Evolutionary conservation across 64 coral and sea anemone species (phyloP).

Genomic region (Montipora cactus): DNA sequence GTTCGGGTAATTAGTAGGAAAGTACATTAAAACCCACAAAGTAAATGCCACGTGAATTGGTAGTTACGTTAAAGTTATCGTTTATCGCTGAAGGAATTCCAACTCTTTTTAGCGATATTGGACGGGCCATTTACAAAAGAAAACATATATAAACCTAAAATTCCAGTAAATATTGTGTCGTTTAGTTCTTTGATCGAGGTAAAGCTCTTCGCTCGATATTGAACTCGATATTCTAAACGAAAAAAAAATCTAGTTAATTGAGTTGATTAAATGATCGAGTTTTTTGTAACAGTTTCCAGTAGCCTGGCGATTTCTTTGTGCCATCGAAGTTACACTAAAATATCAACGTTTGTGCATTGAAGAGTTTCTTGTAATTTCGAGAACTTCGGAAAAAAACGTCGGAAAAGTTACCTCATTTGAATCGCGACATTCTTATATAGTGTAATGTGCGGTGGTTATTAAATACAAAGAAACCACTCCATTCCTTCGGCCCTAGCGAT

Average conservation of each 20-base stretch:
- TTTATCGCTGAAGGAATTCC: conserved; percentile 20
- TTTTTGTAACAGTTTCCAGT: conserved; percentile 40
- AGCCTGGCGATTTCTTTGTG: neutral
- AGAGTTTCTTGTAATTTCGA: neutral
- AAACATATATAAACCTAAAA: conserved; percentile 34
- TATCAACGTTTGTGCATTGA: neutral
- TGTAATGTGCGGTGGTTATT: neutral
- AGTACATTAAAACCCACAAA: neutral
- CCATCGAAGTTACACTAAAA: neutral
- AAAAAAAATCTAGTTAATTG: conserved; percentile 46
- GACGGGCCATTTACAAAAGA: conserved; percentile 17
- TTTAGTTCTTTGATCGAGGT: conserved; percentile 4
- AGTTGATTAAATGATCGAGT: neutral
- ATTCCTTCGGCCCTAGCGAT: neutral
- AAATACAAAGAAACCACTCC: neutral
- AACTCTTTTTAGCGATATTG: conserved; percentile 13
- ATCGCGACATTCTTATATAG: neutral
- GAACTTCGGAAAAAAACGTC: neutral
- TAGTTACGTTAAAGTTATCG: conserved; percentile 28
- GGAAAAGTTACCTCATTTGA: neutral
- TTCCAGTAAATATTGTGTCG: conserved; percentile 3
- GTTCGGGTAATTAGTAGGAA: too few relatives aligned
- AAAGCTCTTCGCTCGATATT: conserved; percentile 12
- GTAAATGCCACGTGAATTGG: neutral
- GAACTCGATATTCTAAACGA: conserved; percentile 10